A percentile compares a stretch with the other conserved stretches of the same genome.
Conservation (phyloP, 2,888 invertebrate genomes). For the Ectemnius lituratus region DNA sequence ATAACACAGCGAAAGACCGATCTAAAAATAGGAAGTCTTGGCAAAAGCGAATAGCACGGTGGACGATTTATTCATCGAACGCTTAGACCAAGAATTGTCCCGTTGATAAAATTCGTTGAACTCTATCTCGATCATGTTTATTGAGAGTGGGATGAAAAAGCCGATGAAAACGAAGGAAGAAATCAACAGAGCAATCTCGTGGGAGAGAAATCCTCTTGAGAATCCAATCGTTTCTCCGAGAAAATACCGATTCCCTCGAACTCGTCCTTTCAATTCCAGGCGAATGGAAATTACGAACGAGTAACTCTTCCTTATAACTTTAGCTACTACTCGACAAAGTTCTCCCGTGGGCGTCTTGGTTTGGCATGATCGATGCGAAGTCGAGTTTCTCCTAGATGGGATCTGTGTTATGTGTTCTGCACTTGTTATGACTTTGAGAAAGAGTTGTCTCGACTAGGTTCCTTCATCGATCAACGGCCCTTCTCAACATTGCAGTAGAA, state of each 20-base stretch:
- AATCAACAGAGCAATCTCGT: not conserved
- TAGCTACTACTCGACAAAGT: no score
- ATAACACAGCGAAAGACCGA: conserved; percentile 11
- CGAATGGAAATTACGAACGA: not conserved
- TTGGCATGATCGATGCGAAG: no score
- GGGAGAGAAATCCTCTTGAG: not conserved
- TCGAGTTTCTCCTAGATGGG: no score
- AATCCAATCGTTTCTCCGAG: not conserved
- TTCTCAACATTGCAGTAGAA: no score
- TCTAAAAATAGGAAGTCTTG: conserved; percentile 37
- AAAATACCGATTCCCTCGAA: not conserved
- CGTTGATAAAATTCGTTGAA: conserved; percentile 27
- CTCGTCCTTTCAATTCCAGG: not conserved
- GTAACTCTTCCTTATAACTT: no score
- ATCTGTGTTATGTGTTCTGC: no score
- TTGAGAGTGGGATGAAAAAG: not conserved
- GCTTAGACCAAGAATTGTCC: conserved; percentile 22
- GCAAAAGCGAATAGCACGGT: conserved; percentile 27
- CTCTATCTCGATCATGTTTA: conserved; percentile 23
- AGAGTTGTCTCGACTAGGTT: no score
- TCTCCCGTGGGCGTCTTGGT: no score
- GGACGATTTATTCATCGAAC: conserved; percentile 21
- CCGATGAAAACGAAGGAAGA: not conserved
- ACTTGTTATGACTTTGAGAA: no score
- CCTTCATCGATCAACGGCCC: no score